Conservation (phyloP, 2,888 invertebrate genomes). For the Nephrocerus scutellatus region DNA sequence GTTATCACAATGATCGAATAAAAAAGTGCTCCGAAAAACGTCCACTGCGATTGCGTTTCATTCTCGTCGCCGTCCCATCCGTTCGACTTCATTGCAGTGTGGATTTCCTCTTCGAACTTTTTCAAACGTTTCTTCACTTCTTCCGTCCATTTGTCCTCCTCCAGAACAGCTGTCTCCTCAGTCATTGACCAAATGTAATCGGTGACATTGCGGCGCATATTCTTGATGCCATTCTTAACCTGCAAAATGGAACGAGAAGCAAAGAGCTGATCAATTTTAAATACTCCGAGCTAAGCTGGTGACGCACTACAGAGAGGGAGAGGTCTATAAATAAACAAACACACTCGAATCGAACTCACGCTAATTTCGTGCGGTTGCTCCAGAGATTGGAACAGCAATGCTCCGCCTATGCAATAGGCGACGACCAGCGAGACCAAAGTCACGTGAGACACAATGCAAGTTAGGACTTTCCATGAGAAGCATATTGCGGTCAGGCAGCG, state of each 20-base stretch:
- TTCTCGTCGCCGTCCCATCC: slow-evolving; percentile 84
- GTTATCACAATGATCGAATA: slow-evolving; percentile 95
- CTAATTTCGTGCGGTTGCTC: slow-evolving; percentile 64
- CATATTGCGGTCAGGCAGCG: slow-evolving; percentile 44
- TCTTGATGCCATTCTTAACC: slow-evolving; percentile 70
- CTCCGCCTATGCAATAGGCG: slow-evolving; percentile 82
- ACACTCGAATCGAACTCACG: not conserved
- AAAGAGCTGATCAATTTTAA: not conserved
- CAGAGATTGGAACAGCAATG: slow-evolving; percentile 72
- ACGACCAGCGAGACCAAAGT: slow-evolving; percentile 81
- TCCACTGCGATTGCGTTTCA: slow-evolving; percentile 65
- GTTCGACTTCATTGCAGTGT: slow-evolving; percentile 76
- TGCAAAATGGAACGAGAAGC: slow-evolving; percentile 38
- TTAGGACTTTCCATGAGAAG: slow-evolving; percentile 66
- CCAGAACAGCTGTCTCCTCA: slow-evolving; percentile 51
- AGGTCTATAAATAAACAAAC: not conserved
- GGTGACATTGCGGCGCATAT: slow-evolving; percentile 67
- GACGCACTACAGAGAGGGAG: not conserved
- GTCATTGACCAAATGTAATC: slow-evolving; percentile 71
- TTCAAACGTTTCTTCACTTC: slow-evolving; percentile 58
- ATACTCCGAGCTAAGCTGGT: not conserved
- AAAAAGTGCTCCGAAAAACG: slow-evolving; percentile 81
- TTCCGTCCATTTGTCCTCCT: slow-evolving; percentile 72
- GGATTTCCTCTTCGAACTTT: slow-evolving; percentile 63
- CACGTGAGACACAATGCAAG: slow-evolving; percentile 82